Evolutionary conservation across 2,797 vertebrate genomes (phyloP).

Genomic region (Characodon lateralis): DNA sequence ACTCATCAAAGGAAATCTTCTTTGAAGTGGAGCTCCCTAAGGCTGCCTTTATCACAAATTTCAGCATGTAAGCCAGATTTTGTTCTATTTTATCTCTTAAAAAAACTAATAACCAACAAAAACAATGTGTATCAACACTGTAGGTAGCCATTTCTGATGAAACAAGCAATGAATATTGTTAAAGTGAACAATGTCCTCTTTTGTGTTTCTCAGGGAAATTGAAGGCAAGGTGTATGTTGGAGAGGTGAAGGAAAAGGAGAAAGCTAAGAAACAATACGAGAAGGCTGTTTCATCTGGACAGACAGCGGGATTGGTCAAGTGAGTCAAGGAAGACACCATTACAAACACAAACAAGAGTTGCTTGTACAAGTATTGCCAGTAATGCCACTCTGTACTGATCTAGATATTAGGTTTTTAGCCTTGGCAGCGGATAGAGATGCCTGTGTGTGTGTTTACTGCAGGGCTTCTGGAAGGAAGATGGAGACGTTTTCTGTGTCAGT

Average conservation of each 20-base stretch:
- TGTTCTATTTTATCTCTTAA: not conserved
- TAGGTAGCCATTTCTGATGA: not conserved
- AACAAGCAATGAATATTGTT: fast-evolving
- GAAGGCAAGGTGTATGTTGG: conserved; percentile 83
- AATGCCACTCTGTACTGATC: not conserved
- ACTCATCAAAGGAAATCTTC: conserved; percentile 82
- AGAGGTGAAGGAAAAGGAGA: conserved; percentile 87
- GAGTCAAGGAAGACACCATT: conserved; percentile 12
- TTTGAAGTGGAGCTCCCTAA: conserved; percentile 92
- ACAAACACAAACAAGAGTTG: not conserved
- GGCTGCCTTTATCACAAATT: conserved; percentile 93
- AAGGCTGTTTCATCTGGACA: conserved; percentile 87
- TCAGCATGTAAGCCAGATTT: conserved; percentile 86
- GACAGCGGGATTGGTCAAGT: conserved; percentile 87
- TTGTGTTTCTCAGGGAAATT: conserved; percentile 80
- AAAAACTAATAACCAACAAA: too few relatives aligned
- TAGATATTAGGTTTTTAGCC: fast-evolving
- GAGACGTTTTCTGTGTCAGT: conserved; percentile 92
- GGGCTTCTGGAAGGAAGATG: conserved; percentile 91
- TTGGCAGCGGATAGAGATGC: fast-evolving
- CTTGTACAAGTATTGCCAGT: not conserved
- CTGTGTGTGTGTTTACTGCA: conserved; percentile 29
- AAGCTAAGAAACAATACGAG: conserved; percentile 88
- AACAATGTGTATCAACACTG: not conserved
- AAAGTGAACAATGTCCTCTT: fast-evolving